Percentiles rank a stretch among this genome's conserved stretches.
Conservation (phyloP, 2,797 vertebrate genomes). For the Typhlichthys eigenmanni region DNA sequence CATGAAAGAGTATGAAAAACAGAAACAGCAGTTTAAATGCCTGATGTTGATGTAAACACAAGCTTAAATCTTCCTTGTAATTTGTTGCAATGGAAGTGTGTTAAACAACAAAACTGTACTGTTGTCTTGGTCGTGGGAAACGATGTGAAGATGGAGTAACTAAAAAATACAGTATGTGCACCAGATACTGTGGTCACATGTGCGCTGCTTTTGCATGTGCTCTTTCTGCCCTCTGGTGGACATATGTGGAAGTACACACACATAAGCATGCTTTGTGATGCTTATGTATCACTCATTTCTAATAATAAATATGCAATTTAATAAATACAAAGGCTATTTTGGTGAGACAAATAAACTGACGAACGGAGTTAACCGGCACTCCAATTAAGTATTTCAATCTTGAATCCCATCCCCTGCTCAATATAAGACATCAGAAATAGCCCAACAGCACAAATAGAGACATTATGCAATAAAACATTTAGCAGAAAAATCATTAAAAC, state of each 20-base stretch:
- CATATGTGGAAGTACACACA: slow-evolving; percentile 42
- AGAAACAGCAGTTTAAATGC: slow-evolving; percentile 34
- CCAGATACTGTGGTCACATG: not conserved
- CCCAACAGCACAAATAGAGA: slow-evolving; percentile 35
- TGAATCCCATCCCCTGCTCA: slow-evolving; percentile 34
- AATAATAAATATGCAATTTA: slow-evolving; percentile 79
- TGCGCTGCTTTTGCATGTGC: slow-evolving; percentile 28
- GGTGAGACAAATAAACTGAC: slow-evolving; percentile 48
- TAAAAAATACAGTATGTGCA: no score
- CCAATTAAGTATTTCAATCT: slow-evolving; percentile 61
- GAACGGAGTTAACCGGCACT: slow-evolving; percentile 79
- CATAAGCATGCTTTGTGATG: slow-evolving; percentile 8
- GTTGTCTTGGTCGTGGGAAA: not conserved
- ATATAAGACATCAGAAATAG: slow-evolving; percentile 34
- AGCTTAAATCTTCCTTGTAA: slow-evolving; percentile 13
- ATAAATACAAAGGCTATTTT: slow-evolving; percentile 77
- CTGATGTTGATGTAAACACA: slow-evolving; percentile 47
- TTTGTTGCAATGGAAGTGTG: not conserved
- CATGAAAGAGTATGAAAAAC: slow-evolving; percentile 25
- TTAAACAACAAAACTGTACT: not conserved
- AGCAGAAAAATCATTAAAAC: slow-evolving; percentile 51
- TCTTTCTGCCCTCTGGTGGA: slow-evolving; percentile 62
- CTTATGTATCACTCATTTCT: slow-evolving; percentile 41
- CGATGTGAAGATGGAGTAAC: no score
- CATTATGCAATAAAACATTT: slow-evolving; percentile 41